Evolutionary conservation across 2,113 vertebrate genomes (phyloP), one percentile per base, ranked within the genome.

Genomic region (Gallinago media): DNA sequence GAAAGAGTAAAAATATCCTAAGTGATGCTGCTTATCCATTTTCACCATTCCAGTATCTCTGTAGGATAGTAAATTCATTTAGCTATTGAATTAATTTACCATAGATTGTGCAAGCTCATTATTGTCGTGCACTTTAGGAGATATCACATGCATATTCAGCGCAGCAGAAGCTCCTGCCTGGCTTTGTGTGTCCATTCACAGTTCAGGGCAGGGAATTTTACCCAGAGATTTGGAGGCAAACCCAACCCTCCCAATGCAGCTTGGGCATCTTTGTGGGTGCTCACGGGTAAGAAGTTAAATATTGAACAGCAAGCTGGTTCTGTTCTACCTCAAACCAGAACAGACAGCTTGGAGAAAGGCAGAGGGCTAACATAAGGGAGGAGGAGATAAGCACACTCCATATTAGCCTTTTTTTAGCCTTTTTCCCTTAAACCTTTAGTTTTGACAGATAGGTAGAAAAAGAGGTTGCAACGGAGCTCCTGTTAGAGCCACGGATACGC

Each of bases 31-130:
- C 80, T 95, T 81, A 78, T 84, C 76, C 52, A 65, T 96, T 93
- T 85, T 82, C 67, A 70, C 88, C 55, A 65, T 77, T 84, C 50
- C 68, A 54, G 22, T 71, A 55, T 90, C 71, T 96, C 89, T 72
- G 90, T 91, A 85, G 95, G 90, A 82, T 21, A 82, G 88, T 91
- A 89, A 81, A 94, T 85, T 88, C 63, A 55, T 93, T 81, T 92
- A 18, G 58, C 76, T 91, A 8, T 89, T 91, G 94, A 96, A 92
- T 97, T 89, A 79, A 94, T 92, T 95, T 94, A 5, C 61, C 68
- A 78, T 63, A 73, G 73, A 83, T 88, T 66, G 58, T 92, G 36
- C 32, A 83, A 70, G 40, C 61, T 95, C 40, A 14, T 94, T 91
- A 54, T 63, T 91, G 75, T 56, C 36, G 1, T 65, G 49, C 94